Percentiles rank a stretch among this genome's conserved stretches.
Conservation (phyloP, 2,888 invertebrate genomes). For the Congeria kusceri region DNA sequence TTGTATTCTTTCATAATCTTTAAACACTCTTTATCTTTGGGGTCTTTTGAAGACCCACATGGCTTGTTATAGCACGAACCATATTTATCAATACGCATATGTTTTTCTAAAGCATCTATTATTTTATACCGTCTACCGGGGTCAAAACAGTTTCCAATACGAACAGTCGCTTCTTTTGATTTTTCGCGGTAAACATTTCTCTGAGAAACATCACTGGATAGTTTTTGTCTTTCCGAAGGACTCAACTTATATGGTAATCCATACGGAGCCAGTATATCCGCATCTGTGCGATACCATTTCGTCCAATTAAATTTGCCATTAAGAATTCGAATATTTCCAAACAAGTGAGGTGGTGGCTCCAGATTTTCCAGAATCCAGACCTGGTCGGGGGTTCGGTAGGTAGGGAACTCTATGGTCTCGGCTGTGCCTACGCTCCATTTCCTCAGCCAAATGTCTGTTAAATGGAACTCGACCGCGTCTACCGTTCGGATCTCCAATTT, state of each 20-base stretch:
- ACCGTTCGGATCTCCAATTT: slow-evolving; percentile 57
- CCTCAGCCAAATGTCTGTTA: slow-evolving; percentile 65
- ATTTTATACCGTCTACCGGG: slow-evolving; percentile 52
- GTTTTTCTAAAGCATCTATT: slow-evolving; percentile 45
- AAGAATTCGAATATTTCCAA: slow-evolving; percentile 58
- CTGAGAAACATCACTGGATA: slow-evolving; percentile 29
- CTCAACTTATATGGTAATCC: slow-evolving; percentile 51
- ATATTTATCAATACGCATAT: slow-evolving; percentile 66
- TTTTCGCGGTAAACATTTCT: slow-evolving; percentile 53
- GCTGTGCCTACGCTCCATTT: slow-evolving; percentile 51
- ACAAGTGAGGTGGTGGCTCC: slow-evolving; percentile 73
- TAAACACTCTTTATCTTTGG: slow-evolving; percentile 36
- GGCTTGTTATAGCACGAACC: slow-evolving; percentile 68
- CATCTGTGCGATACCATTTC: slow-evolving; percentile 70
- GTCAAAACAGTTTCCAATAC: slow-evolving; percentile 64
- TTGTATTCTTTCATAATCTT: slow-evolving; percentile 67
- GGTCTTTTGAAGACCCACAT: slow-evolving; percentile 43
- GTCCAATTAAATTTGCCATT: slow-evolving; percentile 77
- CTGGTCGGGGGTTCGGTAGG: slow-evolving; percentile 63
- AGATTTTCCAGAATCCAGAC: slow-evolving; percentile 74
- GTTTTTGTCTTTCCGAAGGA: slow-evolving; percentile 28
- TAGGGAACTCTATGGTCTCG: slow-evolving; percentile 58
- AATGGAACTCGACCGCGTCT: slow-evolving; percentile 74
- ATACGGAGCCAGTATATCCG: slow-evolving; percentile 69
- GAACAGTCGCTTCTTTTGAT: slow-evolving; percentile 33